phyloP scores from a whole-genome alignment of 2,888 invertebrate species.

The Chrysotoxum bicinctum region DNA sequence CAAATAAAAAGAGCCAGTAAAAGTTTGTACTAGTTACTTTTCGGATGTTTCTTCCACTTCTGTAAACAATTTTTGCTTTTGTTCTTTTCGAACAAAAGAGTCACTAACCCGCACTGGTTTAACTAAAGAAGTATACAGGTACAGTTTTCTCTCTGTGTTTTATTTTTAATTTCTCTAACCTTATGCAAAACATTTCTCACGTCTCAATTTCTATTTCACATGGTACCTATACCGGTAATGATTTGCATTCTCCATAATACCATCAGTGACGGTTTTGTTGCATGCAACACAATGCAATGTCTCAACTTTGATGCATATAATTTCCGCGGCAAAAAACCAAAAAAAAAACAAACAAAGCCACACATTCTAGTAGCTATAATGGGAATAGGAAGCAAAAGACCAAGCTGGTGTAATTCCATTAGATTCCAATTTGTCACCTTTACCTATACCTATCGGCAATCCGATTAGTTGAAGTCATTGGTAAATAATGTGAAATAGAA shows the following conservation, averaged over 20 bases:
- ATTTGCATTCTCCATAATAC: conserved; percentile 30
- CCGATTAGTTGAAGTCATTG: conserved; percentile 49
- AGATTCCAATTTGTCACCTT: conserved; percentile 59
- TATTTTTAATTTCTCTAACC: conserved; percentile 56
- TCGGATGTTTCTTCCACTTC: not conserved
- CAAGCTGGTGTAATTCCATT: conserved; percentile 65
- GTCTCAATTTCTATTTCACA: conserved; percentile 59
- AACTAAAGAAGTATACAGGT: not conserved
- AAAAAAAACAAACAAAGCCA: not conserved
- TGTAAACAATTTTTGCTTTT: not conserved
- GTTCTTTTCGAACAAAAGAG: conserved; percentile 5
- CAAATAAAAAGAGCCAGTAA: not conserved
- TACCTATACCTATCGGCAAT: conserved; percentile 45
- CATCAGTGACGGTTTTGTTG: conserved; percentile 30
- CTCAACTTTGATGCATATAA: conserved; percentile 47
- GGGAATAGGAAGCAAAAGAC: conserved; percentile 60
- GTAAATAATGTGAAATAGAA: not conserved
- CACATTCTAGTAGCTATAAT: conserved; percentile 1
- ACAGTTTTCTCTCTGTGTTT: conserved; percentile 2
- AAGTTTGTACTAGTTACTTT: not conserved
- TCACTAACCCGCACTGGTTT: conserved; percentile 7
- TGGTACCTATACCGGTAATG: conserved; percentile 26
- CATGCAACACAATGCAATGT: conserved; percentile 53
- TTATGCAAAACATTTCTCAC: conserved; percentile 65
- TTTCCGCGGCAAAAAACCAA: conserved; percentile 16